These are phyloP conservation scores for Leptopilina clavipes DNA, from an alignment of 1,140 invertebrate species.

Conservation along the genomic window DNA sequence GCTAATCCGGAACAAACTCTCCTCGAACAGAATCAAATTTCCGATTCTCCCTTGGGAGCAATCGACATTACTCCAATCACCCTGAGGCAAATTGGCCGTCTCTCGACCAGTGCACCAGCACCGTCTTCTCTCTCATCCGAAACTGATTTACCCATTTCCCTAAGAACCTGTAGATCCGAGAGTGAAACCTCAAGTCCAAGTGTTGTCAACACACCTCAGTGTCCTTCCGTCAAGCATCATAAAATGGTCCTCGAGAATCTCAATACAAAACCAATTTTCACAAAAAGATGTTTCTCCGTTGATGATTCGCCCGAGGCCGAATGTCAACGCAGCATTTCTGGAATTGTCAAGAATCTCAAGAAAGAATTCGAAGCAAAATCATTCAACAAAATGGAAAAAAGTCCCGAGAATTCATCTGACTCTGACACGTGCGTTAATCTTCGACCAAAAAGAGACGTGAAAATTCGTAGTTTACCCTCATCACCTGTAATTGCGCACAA, in stretches of 20 bases:
- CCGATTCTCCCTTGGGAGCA: constrained; percentile 60
- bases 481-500: constrained; percentile 77
- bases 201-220: constrained; percentile 75
- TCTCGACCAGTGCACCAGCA: constrained; percentile 80
- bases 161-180: constrained; percentile 69
- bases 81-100: constrained; percentile 66
- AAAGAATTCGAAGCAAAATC: constrained; percentile 90
- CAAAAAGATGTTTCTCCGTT: constrained; percentile 64
- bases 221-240: constrained; percentile 78
- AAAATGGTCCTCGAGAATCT: constrained; percentile 78
- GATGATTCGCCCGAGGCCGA: constrained; percentile 70
- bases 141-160: constrained; percentile 64
- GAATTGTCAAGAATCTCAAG: constrained; percentile 87
- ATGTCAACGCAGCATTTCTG: constrained; percentile 72
- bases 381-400: constrained; percentile 69
- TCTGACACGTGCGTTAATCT: constrained; percentile 44
- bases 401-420: constrained; percentile 58
- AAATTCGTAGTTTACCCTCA: constrained; percentile 76
- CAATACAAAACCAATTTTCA: constrained; percentile 69
- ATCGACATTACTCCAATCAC: constrained; percentile 64
- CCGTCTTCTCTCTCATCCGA: constrained; percentile 77
- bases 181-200: constrained; percentile 72
- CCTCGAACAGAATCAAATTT: constrained; percentile 47
- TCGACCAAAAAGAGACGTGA: constrained; percentile 62
- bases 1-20: no score